Percentiles rank a stretch among this genome's conserved stretches.
These are phyloP conservation scores for Lacerta viridis DNA, from an alignment of 2,797 vertebrate species.

Conservation along the genomic window DNA sequence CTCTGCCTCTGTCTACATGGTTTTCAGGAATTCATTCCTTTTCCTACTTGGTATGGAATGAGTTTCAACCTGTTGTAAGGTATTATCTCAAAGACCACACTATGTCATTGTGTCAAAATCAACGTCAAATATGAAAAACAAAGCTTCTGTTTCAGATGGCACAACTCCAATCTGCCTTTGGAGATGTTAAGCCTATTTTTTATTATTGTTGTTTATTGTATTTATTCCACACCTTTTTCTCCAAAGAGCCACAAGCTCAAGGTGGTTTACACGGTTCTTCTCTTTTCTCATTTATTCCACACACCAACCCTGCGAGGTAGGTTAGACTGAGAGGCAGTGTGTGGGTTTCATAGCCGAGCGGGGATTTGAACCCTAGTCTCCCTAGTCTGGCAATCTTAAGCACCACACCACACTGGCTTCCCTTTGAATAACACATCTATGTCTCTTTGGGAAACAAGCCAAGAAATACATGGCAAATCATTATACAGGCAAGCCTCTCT, in stretches of 20 bases:
- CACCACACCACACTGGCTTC: too few relatives aligned
- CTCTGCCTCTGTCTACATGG: neutral
- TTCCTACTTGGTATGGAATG: neutral
- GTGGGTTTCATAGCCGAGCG: too few relatives aligned
- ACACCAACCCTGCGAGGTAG: too few relatives aligned
- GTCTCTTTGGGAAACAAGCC: neutral
- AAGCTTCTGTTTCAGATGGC: neutral
- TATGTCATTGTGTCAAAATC: neutral
- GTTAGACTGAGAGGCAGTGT: too few relatives aligned
- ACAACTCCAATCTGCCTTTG: neutral
- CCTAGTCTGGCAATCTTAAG: too few relatives aligned
- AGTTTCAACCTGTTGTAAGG: neutral
- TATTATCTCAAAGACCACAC: neutral
- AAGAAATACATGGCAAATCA: neutral
- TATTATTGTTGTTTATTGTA: too few relatives aligned
- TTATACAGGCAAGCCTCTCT: slow-evolving; percentile 14
- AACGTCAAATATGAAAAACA: neutral
- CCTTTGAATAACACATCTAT: slow-evolving; percentile 8
- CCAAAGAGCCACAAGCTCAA: too few relatives aligned
- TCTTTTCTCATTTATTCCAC: too few relatives aligned
- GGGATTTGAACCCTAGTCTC: too few relatives aligned
- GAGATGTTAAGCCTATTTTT: neutral
- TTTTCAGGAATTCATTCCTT: slow-evolving; percentile 1
- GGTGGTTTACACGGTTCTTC: too few relatives aligned
- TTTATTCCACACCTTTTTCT: too few relatives aligned